Conservation (phyloP, 2,113 vertebrate genomes). For the Cairina moschata region DNA sequence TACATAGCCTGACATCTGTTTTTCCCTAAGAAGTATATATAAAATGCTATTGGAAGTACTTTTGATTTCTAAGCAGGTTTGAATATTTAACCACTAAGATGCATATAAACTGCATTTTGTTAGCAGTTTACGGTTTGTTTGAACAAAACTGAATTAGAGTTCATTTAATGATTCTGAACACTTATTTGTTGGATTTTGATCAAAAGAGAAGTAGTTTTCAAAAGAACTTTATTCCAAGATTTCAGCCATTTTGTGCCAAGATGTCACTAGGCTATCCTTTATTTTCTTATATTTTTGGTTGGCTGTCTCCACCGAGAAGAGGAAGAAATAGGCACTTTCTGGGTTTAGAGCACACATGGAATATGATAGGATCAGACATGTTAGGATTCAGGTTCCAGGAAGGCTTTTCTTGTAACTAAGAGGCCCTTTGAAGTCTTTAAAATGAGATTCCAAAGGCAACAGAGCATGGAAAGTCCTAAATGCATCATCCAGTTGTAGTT, state of each 20-base stretch:
- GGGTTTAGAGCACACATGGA: slow-evolving; percentile 30
- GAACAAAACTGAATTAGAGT: neutral
- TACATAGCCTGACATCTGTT: neutral
- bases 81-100: neutral
- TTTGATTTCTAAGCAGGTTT: neutral
- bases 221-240: neutral
- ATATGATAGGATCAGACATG: slow-evolving; percentile 63
- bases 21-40: neutral
- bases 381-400: slow-evolving; percentile 55
- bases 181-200: neutral
- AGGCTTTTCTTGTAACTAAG: slow-evolving; percentile 54
- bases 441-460: slow-evolving; percentile 67
- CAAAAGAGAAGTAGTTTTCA: neutral
- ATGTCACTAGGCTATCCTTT: neutral
- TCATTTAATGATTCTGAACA: neutral
- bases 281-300: neutral
- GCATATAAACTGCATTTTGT: neutral
- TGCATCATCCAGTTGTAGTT: slow-evolving; percentile 23
- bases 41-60: neutral
- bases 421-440: slow-evolving; percentile 65
- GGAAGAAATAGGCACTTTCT: slow-evolving; percentile 23
- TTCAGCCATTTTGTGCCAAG: neutral
- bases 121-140: neutral
- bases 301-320: neutral
- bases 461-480: slow-evolving; percentile 64